Conservation (phyloP, 2,888 invertebrate species). For the Chymomyza caudatula region DNA sequence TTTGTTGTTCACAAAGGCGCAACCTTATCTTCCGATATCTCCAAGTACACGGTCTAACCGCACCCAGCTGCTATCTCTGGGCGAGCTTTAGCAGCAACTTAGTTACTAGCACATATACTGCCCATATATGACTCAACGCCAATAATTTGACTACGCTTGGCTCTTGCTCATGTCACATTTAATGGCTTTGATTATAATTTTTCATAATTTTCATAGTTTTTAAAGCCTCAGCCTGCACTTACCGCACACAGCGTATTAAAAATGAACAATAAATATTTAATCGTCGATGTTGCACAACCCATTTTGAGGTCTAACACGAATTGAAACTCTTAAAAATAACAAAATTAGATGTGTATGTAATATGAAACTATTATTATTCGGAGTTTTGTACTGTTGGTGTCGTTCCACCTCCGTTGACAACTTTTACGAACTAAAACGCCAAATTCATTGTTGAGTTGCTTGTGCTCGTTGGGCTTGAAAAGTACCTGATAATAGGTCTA, state of each 20-base stretch:
- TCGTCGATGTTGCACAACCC: slow-evolving; percentile 60
- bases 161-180: not conserved
- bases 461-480: slow-evolving; percentile 11
- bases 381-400: not conserved
- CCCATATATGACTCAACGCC: not conserved
- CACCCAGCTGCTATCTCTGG: not conserved
- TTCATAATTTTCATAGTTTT: not conserved
- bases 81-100: slow-evolving; percentile 17
- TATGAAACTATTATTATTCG: not conserved
- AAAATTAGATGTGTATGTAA: not conserved
- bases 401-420: slow-evolving; percentile 31
- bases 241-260: slow-evolving; percentile 65
- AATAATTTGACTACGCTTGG: not conserved
- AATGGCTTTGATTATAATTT: not conserved
- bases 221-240: slow-evolving; percentile 34
- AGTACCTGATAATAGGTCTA: slow-evolving; percentile 41
- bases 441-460: slow-evolving; percentile 22
- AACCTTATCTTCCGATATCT: not conserved
- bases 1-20: not conserved
- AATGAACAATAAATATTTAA: slow-evolving; percentile 59
- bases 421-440: slow-evolving; percentile 45
- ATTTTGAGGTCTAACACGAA: slow-evolving; percentile 30
- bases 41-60: not conserved
- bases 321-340: not conserved
- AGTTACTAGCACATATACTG: too few relatives aligned